Conservation (phyloP, 2,113 vertebrate species). For the Zosterops pallidus region DNA sequence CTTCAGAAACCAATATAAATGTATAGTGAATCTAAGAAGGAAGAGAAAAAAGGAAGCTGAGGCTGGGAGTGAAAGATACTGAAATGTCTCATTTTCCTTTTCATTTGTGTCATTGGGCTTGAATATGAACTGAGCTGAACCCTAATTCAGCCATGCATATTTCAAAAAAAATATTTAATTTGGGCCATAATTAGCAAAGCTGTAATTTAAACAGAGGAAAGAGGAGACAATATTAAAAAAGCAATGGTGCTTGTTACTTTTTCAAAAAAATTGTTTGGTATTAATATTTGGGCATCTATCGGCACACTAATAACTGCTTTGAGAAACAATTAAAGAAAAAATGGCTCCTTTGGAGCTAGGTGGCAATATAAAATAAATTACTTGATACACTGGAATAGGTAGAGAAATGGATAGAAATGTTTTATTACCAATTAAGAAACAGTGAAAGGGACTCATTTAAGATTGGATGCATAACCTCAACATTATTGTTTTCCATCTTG, state of each 20-base stretch:
- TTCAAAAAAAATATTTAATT: neutral
- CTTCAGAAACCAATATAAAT: neutral
- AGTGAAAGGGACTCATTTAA: neutral
- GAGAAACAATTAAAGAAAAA: neutral
- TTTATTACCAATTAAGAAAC: neutral
- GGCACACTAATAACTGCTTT: neutral
- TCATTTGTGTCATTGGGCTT: neutral
- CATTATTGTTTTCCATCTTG: neutral
- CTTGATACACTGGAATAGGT: neutral
- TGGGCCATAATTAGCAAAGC: neutral
- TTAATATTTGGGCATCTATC: neutral
- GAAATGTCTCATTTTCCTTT: neutral
- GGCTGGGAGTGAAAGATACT: neutral
- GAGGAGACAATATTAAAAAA: neutral
- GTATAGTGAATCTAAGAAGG: neutral
- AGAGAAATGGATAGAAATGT: neutral
- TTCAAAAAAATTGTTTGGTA: neutral
- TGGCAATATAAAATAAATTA: neutral
- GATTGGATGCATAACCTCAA: neutral
- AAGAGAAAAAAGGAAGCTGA: constrained; percentile 44
- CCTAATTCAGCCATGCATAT: neutral
- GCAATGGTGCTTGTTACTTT: neutral
- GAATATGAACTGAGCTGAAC: neutral
- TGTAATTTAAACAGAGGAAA: neutral
- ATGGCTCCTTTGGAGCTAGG: neutral